Conservation (phyloP, 2,888 invertebrate species). For the Leucophenga maculata region DNA sequence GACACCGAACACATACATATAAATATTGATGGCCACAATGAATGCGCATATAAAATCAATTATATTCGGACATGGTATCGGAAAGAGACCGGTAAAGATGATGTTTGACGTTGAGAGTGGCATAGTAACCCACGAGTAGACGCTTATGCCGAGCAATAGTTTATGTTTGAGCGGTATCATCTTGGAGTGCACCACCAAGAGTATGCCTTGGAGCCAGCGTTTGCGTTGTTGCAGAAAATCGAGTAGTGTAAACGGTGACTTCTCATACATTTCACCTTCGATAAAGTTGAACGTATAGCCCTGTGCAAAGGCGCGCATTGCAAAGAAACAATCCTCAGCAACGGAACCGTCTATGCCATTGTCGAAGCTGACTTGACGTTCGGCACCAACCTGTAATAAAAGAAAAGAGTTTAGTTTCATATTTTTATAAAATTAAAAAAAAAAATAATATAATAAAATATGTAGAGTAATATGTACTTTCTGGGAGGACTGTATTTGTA, state of each 20-base stretch:
- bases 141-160: constrained; percentile 86
- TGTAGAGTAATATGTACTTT: too few relatives aligned
- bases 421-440: too few relatives aligned
- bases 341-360: constrained; percentile 97
- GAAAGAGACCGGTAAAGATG: constrained; percentile 86
- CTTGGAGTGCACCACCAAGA: constrained; percentile 89
- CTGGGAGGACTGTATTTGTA: too few relatives aligned
- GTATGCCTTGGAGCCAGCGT: constrained; percentile 94
- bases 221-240: constrained; percentile 97
- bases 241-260: constrained; percentile 94
- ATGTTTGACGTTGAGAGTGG: constrained; percentile 94
- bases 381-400: constrained; percentile 84
- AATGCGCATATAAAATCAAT: constrained; percentile 92
- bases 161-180: constrained; percentile 86
- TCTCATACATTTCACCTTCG: constrained; percentile 99
- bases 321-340: constrained; percentile 98
- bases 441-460: neutral
- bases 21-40: constrained; percentile 93
- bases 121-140: constrained; percentile 97
- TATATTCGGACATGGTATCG: constrained; percentile 87
- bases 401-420: constrained; percentile 19
- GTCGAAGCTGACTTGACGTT: constrained; percentile 93
- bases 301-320: constrained; percentile 92
- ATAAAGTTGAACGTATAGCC: constrained; percentile 96
- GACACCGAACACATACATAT: constrained; percentile 99